Percentiles rank a stretch among this genome's conserved stretches.
Conservation (phyloP, 1,140 invertebrate genomes). For the Meloidogyne chitwoodi region DNA sequence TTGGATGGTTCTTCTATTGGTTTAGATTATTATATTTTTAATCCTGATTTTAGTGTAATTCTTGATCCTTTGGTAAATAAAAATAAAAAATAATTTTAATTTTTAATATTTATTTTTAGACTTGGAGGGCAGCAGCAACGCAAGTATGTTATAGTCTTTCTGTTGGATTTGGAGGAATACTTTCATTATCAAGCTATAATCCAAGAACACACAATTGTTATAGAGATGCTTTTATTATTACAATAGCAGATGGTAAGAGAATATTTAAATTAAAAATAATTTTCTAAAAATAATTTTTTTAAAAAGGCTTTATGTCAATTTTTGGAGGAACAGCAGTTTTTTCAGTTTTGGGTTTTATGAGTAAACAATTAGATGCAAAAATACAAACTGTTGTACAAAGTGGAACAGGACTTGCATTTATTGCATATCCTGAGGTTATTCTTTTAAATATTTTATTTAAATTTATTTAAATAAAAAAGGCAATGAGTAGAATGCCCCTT, state of each 20-base stretch:
- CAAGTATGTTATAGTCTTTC: constrained; percentile 62
- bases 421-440: constrained; percentile 62
- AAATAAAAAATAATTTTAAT: too few relatives aligned
- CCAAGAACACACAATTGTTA: constrained; percentile 27
- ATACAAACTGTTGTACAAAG: constrained; percentile 70
- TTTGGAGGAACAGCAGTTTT: constrained; percentile 42
- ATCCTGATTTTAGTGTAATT: constrained; percentile 40
- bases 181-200: constrained; percentile 48
- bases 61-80: neutral
- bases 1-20: constrained; percentile 40
- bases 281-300: neutral
- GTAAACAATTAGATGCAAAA: constrained; percentile 69
- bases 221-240: constrained; percentile 35
- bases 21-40: constrained; percentile 37
- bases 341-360: constrained; percentile 34
- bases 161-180: constrained; percentile 58
- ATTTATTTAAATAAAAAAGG: constrained; percentile 63
- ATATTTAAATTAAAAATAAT: neutral
- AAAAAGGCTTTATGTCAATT: constrained; percentile 28
- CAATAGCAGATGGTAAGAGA: constrained; percentile 20
- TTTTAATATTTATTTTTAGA: constrained; percentile 24
- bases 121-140: constrained; percentile 60
- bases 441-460: neutral
- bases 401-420: constrained; percentile 66
- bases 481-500: constrained; percentile 67